Percentiles rank a stretch among this genome's conserved stretches.
These are phyloP conservation scores for Saguinus midas DNA, from an alignment of 2,113 vertebrate genomes.

Conservation along the genomic window DNA sequence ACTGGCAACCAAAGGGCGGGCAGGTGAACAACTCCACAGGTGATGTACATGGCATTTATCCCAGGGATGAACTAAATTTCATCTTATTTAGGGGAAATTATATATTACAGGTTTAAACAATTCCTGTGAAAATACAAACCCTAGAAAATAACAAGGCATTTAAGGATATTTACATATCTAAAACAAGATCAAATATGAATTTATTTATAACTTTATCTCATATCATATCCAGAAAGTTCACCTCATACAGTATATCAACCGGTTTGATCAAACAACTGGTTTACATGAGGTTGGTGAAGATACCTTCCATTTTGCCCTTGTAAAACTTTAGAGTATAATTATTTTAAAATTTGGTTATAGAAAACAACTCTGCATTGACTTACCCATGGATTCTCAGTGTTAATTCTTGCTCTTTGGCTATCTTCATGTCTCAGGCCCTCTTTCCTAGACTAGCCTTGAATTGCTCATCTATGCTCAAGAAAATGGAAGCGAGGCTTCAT, in stretches of 20 bases:
- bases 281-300: neutral
- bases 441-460: neutral
- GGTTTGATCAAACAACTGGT: neutral
- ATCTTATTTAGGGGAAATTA: constrained; percentile 48
- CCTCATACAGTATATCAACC: neutral
- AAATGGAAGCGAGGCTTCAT: neutral
- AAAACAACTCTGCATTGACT: neutral
- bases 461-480: neutral
- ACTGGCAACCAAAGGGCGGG: constrained; percentile 28
- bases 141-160: constrained; percentile 8
- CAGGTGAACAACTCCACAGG: neutral
- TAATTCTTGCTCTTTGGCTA: neutral
- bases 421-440: neutral
- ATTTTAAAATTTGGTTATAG: neutral
- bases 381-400: neutral
- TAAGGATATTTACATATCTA: constrained; percentile 11
- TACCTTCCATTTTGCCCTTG: neutral
- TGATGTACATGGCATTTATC: neutral
- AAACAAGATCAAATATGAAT: constrained; percentile 25
- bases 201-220: neutral
- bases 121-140: neutral
- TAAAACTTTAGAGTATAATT: neutral
- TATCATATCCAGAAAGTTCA: neutral
- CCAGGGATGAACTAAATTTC: neutral
- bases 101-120: neutral